Conservation (phyloP, 2,888 invertebrate genomes). For the Himalopsyche tibetana region DNA sequence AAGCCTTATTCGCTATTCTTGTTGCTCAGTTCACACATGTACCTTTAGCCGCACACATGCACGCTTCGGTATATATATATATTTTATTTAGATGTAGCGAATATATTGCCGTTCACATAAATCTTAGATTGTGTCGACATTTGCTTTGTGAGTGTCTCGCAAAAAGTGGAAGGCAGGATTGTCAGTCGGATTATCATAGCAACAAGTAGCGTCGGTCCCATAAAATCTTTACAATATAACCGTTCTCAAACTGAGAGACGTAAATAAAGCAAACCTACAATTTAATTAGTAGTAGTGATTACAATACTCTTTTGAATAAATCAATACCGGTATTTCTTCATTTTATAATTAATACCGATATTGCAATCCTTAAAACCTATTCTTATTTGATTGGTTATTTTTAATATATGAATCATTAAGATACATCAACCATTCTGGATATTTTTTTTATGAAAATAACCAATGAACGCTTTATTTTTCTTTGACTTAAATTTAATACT, state of each 20-base stretch:
- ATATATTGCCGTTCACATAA: constrained; percentile 21
- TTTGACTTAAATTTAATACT: too few species aligned
- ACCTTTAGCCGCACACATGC: background rate
- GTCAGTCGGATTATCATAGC: constrained; percentile 27
- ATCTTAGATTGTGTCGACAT: constrained; percentile 31
- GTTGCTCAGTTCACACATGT: constrained; percentile 5
- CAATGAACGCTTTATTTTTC: too few species aligned
- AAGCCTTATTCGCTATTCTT: constrained; percentile 4
- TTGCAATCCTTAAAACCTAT: too few species aligned
- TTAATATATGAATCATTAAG: too few species aligned
- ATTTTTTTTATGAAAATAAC: too few species aligned
- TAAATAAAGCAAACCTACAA: background rate
- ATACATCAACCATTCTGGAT: too few species aligned
- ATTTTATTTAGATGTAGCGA: background rate
- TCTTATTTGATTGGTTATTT: too few species aligned
- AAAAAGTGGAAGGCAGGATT: constrained; percentile 19
- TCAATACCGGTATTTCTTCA: too few species aligned
- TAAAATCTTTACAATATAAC: background rate
- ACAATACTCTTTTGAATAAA: too few species aligned
- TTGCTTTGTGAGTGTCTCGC: constrained; percentile 20
- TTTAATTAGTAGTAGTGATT: too few species aligned
- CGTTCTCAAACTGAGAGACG: constrained; percentile 2
- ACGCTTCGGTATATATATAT: too few species aligned
- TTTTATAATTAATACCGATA: too few species aligned
- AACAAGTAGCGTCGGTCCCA: background rate